Evolutionary conservation across 2,888 invertebrate species (phyloP), one percentile per base, ranked within the genome.

Genomic region (Lymantria monacha): DNA sequence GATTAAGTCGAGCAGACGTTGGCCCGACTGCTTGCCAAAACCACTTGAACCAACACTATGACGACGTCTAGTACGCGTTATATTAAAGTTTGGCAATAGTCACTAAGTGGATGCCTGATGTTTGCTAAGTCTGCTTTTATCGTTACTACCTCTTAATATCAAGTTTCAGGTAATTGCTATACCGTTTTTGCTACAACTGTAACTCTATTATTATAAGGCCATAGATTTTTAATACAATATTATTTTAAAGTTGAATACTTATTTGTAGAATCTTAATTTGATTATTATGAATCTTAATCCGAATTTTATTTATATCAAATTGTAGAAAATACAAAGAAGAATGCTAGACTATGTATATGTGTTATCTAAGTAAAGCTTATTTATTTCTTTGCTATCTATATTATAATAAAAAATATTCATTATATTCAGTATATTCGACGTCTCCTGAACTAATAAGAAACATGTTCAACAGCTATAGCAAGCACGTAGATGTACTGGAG

Each of bases 21-120:
- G 74, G 78, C 79, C 63, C 72, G 74, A 72, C 75, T 79, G 78
- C 82, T 79, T 85, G 85, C 85, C 89, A 89, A 87, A 87, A 83
- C 85, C 85, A 84, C 87, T 87, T 81, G 73, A 85, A 69, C 76
- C 63, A 64, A 65, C 68, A 66, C 69, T 68, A 65, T 67, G 69
- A 69, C 75, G 69, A 69, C 72, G 69, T 64, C 63, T 72, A 70
- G 66, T 70, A 71, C 70, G 74, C 74, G 74, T 76, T 77, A 76
- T 80, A 83, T 79, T 79, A 77, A 79, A 83, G 76, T 85, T 81
- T 78, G 80, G 76, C 81, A 79, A 82, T 82, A 78, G 74, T 73
- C 70, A 64, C 72, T 66, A 73, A 74, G 72, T 72, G 69, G 70
- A 70, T 70, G 66, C 68, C 69, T 74, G 69, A 59, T 74, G 74